Base-by-base conservation (phyloP, 2,797 vertebrate species). In the Coccyzus lansbergi region DNA sequence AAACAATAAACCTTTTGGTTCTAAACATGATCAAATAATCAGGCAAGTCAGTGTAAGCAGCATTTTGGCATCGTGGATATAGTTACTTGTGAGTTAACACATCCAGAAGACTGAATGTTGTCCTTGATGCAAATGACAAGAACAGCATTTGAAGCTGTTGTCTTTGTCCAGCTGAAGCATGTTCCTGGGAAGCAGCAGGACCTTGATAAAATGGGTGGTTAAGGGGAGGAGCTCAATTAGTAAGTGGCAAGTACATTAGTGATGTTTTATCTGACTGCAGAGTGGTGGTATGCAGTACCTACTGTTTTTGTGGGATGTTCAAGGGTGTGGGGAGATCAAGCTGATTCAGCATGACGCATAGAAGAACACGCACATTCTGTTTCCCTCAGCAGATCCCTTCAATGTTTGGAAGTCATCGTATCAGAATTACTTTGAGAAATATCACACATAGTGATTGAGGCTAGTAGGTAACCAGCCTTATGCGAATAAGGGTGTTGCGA, bases 251-350 rank as follows among this genome's bases (percentile, higher is more conserved):
- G 56, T 90, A 69, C 12, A 69, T 94, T 86, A 40, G 53, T 33
- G 60, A 52, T 77, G 51, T 44, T 72, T 86, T 94, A 94, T 94
- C 93, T 94, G 83, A 91, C 83, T 90, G 86, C 83, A 79, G 86
- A 94, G 85, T 44, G 93, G 91, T 94, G 91, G 91, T 79, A 93
- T 75, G 94, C 78, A 83, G 91, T 58, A 92, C 76, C 91, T 78
- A 67, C 87, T 89, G 48, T 96, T 92, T 79, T 92, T 93, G 91
- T 94, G 94, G 95, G 83, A 59, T 90, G 78, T 93, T 91, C 15
- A 9, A 95, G 95, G 95, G 95, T 96, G 96, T 94, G 95, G 94
- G 93, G 88, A 95, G 88, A 94, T 94, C 78, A 92, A 74, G 62
- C 82, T 96, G 90, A 90, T 94, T 94, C 92, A 95, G 83, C 9